Base-by-base conservation (phyloP, 2,113 vertebrate genomes). In the Nibea coibor region DNA sequence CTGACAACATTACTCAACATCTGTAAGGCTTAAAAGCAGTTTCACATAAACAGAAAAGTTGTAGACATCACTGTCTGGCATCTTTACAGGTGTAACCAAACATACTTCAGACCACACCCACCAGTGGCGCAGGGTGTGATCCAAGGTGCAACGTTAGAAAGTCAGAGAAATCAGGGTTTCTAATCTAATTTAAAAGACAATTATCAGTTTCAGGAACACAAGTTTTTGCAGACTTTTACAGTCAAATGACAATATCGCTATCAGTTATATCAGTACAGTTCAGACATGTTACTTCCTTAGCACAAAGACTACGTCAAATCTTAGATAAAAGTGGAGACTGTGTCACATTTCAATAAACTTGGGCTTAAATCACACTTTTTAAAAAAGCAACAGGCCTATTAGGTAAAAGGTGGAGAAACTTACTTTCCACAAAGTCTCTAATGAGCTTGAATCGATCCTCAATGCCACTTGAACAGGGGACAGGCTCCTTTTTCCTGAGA, bases 371-470 rank as follows among this genome's bases (percentile, higher is more conserved):
- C 22, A 70, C 54, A 59, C 8, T 48, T 17, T 2, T 2, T n/a
- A 4, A 11, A 53, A 53, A 7, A 20, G 3, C 4, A 11, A 35
- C 10, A 77, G 11, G 15, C 12, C 43, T 45, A 14, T 45, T 45
- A 45, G 17, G 35, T 39, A 35, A 50, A 24, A 24, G 20, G 5
- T 20, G 31, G 10, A 26, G 51, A 80, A 53, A 86, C 96, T 96
- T 91, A 97, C 97, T 94, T 87, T 96, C 93, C 64, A 98, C 66
- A 85, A 97, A 98, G 69, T 90, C 69, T 43, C 89, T 74, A 82
- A 98, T 82, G 28, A 95, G 87, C 50, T 89, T 79, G 68, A 96
- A 88, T 74, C 94, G 92, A 31, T 96, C 95, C 0, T 93, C 90
- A 68, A 85, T 91, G 62, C 92, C 35, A 39, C 8, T 39, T 39